These are phyloP conservation scores for Rhinopomastus cyanomelas DNA, from an alignment of 2,113 vertebrate species.

Conservation along the genomic window DNA sequence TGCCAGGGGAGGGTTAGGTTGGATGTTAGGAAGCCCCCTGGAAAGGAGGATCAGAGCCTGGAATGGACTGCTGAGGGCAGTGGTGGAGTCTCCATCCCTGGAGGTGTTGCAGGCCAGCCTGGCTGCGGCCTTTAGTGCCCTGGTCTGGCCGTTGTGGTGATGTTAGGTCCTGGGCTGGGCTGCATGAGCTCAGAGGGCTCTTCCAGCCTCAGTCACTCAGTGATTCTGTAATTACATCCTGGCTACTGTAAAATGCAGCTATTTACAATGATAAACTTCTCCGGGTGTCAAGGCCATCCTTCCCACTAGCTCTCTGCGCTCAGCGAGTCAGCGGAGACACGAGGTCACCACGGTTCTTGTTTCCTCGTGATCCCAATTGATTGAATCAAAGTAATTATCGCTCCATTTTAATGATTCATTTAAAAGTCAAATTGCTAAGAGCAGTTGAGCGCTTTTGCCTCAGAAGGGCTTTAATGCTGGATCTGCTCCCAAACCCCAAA, in stretches of 20 bases:
- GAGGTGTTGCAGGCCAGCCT: no score
- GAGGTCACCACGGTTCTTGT: not conserved
- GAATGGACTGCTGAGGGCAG: no score
- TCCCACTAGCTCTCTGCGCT: not conserved
- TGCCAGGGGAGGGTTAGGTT: no score
- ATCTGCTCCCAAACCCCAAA: not conserved
- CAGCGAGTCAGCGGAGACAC: not conserved
- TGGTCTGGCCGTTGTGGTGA: no score
- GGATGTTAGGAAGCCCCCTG: no score
- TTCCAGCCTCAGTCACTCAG: not conserved
- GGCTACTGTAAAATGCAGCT: constrained; percentile 18
- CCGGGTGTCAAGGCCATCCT: not conserved
- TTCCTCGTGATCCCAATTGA: not conserved
- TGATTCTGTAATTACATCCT: not conserved
- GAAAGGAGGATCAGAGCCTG: no score
- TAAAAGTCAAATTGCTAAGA: not conserved
- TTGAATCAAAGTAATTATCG: not conserved
- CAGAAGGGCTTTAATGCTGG: not conserved
- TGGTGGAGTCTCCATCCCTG: no score
- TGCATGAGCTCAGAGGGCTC: no score
- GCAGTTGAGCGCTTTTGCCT: not conserved
- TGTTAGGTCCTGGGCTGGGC: no score
- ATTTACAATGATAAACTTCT: constrained; percentile 14
- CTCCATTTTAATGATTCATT: not conserved
- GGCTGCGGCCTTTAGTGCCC: no score